Evolutionary conservation across 2,888 invertebrate genomes (phyloP), one percentile per base, ranked within the genome.

Genomic region (Cylloceria caligata): DNA sequence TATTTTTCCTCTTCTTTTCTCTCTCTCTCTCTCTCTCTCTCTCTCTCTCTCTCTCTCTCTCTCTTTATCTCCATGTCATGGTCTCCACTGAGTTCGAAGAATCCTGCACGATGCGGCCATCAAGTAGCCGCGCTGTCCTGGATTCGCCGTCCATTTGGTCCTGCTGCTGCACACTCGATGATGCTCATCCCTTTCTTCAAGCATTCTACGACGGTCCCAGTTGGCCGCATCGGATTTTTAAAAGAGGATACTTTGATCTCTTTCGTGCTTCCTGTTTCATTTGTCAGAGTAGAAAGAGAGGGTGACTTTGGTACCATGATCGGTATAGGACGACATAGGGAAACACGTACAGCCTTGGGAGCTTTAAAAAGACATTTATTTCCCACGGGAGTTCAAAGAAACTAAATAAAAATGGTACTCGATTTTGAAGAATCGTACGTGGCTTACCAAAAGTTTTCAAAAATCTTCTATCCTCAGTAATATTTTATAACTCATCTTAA

Each of bases 71-170:
- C 55, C 24, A 39, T 39, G 67, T 21, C 68, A 60, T 24, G 47
- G 42, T 60, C 55, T 39, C 57, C 39, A 52, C 60, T 57, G 30
- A 83, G 76, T 72, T 67, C 69, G 55, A 60, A 67, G 68, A 64
- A 71, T 57, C 52, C 57, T 80, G 71, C 82, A 83, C 80, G 84
- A 81, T 74, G 71, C 57, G 55, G 55, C 78, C 83, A 78, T 82
- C 82, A 74, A 78, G 74, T 65, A 69, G 74, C 71, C 65, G 60
- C 27, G 39, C 19, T 19, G 49, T 60, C 34, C 67, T 27, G 82
- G 71, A 82, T 71, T 60, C 36, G 0, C 64, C 69, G 57, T 64
- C 74, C 81, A 78, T 57, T n/a, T 71, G 69, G 55, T 45, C 30
- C 71, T 57, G 71, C 67, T 45, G 30, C 19, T 47, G 47, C 36